phyloP scores from a whole-genome alignment of 2,888 invertebrate genomes.

The Clusia tigrina region DNA sequence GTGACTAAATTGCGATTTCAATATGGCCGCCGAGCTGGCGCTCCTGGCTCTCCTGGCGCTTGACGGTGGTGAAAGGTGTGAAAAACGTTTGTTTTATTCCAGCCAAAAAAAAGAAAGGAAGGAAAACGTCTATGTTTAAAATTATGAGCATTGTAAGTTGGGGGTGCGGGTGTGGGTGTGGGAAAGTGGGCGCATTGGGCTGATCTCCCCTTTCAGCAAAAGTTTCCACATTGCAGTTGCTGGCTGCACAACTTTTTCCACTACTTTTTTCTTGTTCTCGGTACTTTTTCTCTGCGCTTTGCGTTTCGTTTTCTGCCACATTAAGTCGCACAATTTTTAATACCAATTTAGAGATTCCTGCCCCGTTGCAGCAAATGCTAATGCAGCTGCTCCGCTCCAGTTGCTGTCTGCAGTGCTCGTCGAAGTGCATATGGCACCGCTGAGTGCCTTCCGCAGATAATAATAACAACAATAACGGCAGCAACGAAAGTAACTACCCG shows the following conservation, averaged over 20 bases:
- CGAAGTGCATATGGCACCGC: background rate
- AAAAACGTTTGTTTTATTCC: background rate
- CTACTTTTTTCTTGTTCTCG: background rate
- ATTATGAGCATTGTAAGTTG: no score
- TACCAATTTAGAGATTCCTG: background rate
- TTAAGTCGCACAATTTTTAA: conserved; percentile 2
- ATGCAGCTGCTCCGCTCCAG: background rate
- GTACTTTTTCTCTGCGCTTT: background rate
- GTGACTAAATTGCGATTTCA: background rate
- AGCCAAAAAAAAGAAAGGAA: no score
- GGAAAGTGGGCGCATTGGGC: no score
- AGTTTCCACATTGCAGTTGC: no score
- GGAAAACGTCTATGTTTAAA: background rate
- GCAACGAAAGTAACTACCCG: background rate
- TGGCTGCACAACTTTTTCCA: background rate
- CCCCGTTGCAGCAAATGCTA: background rate
- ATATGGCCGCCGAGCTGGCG: conserved; percentile 7
- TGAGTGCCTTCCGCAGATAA: no score
- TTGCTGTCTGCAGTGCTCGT: background rate
- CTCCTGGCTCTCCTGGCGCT: no score
- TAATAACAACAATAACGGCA: background rate
- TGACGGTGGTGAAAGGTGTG: background rate
- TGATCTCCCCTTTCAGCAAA: no score
- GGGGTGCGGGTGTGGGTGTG: no score
- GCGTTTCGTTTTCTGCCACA: background rate